A percentile compares a stretch with the other conserved stretches of the same genome.
phyloP scores from a whole-genome alignment of 2,888 invertebrate species.

The Diogma glabrata region DNA sequence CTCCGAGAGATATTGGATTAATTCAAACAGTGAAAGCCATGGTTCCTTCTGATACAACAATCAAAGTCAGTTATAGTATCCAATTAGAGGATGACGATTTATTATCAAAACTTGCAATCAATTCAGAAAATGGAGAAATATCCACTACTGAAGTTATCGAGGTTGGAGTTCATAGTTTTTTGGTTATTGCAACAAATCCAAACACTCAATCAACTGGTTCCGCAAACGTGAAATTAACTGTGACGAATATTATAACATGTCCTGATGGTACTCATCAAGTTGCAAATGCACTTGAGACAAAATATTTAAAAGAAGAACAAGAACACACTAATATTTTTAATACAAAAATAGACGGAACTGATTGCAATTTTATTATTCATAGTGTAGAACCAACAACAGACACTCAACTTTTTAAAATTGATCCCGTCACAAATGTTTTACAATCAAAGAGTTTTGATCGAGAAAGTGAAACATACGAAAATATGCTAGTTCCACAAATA shows the following conservation, averaged over 20 bases:
- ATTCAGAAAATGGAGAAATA: slow-evolving; percentile 20
- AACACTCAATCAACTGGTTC: slow-evolving; percentile 14
- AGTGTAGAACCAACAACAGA: background rate
- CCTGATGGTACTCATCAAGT: slow-evolving; percentile 17
- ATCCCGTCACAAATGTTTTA: background rate
- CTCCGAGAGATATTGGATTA: background rate
- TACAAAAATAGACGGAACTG: background rate
- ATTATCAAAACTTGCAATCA: slow-evolving; percentile 12
- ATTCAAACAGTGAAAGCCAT: background rate
- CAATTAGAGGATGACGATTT: background rate
- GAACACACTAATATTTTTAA: slow-evolving; percentile 20
- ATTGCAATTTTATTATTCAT: background rate
- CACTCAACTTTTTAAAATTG: background rate
- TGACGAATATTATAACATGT: slow-evolving; percentile 20
- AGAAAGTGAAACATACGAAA: slow-evolving; percentile 21
- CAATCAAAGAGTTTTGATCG: slow-evolving; percentile 22
- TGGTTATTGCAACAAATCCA: slow-evolving; percentile 19
- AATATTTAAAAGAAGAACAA: slow-evolving; percentile 22
- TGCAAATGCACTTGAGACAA: slow-evolving; percentile 20
- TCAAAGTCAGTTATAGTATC: background rate
- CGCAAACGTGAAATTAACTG: slow-evolving; percentile 18
- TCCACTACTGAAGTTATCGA: slow-evolving; percentile 17
- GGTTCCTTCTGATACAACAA: background rate
- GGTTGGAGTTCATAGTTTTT: slow-evolving; percentile 21
- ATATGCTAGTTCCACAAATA: slow-evolving; percentile 22